Percentiles rank a stretch among this genome's conserved stretches.
Evolutionary conservation across 2,113 vertebrate genomes (phyloP).

Genomic region (Psephotus haematonotus): DNA sequence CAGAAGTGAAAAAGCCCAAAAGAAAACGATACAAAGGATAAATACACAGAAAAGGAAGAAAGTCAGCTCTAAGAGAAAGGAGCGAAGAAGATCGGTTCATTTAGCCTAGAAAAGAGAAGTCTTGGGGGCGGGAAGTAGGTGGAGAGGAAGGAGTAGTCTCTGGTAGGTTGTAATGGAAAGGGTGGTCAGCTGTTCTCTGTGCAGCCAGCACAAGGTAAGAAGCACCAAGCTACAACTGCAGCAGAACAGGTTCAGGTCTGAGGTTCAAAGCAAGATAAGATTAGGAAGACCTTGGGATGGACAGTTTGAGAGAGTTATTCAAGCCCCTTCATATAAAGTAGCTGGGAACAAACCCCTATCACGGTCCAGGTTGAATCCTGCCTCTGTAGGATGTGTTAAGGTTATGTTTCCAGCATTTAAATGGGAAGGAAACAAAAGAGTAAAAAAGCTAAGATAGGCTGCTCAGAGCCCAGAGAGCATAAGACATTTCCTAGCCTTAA

Average conservation of each 20-base stretch:
- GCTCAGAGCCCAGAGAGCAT: not conserved
- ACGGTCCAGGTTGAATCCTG: not conserved
- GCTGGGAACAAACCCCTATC: not conserved
- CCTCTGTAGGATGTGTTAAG: not conserved
- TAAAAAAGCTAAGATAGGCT: not conserved
- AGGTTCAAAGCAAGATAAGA: rapidly evolving
- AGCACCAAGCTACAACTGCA: not conserved
- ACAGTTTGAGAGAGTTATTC: not conserved
- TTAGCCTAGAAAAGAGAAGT: conserved; percentile 5
- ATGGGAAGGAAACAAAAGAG: not conserved
- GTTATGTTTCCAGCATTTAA: not conserved
- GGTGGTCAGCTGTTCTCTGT: not conserved
- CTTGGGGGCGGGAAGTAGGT: not conserved
- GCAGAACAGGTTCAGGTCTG: not conserved
- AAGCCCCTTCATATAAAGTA: not conserved
- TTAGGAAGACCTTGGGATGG: not conserved
- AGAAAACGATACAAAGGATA: not conserved
- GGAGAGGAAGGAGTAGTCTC: not conserved
- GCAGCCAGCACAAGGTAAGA: not conserved
- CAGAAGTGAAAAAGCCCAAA: not conserved
- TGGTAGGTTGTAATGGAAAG: conserved; percentile 28
- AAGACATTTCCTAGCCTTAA: not conserved
- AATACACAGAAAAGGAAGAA: not conserved
- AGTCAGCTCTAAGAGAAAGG: not conserved
- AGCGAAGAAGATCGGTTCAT: not conserved